These are phyloP conservation scores for Harpagifer antarcticus DNA, from an alignment of 2,797 vertebrate genomes.

Conservation along the genomic window DNA sequence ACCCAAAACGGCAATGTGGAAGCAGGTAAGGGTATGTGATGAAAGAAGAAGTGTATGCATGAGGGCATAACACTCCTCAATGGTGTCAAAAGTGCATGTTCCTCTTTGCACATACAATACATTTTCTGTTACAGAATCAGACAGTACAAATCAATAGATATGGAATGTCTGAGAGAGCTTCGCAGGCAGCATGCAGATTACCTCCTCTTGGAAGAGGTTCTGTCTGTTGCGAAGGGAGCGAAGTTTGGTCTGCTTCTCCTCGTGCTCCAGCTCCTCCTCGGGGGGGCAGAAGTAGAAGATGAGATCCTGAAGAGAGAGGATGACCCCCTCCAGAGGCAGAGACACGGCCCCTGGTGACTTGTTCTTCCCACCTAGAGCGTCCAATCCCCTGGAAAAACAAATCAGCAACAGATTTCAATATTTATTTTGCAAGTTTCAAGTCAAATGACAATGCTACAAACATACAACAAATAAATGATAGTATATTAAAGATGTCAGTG, in stretches of 20 bases:
- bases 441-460: not conserved
- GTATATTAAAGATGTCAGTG: not conserved
- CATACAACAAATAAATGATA: not conserved
- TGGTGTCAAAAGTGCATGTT: not conserved
- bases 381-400: constrained; percentile 84
- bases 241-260: constrained; percentile 94
- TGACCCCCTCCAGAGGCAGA: constrained; percentile 90
- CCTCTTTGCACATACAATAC: not conserved
- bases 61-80: not conserved
- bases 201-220: constrained; percentile 97
- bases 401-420: not conserved
- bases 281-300: constrained; percentile 94
- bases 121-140: not conserved
- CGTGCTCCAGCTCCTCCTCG: constrained; percentile 92
- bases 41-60: not conserved
- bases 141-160: not conserved
- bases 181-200: constrained; percentile 43
- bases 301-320: constrained; percentile 93
- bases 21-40: too few relatives aligned
- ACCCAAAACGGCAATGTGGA: too few relatives aligned
- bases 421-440: not conserved
- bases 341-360: constrained; percentile 81
- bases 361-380: constrained; percentile 90
- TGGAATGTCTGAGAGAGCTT: not conserved
- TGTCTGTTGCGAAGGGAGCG: constrained; percentile 93